Conservation (phyloP, 2,797 vertebrate genomes). For the Perodicticus potto region DNA sequence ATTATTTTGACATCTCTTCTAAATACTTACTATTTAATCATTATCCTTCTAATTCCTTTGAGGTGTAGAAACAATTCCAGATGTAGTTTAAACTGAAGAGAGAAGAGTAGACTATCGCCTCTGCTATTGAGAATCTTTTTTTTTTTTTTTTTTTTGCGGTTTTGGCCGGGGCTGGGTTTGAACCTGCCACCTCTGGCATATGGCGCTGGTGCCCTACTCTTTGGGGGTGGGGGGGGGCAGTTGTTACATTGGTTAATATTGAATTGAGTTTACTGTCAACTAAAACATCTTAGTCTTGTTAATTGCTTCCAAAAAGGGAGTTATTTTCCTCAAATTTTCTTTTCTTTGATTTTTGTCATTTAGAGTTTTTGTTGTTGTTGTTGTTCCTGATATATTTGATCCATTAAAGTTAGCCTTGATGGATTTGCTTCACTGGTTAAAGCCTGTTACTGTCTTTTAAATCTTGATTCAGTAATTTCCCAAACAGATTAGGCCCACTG, state of each 20-base stretch:
- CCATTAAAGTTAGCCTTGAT: background rate
- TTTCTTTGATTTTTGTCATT: conserved; percentile 29
- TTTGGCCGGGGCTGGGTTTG: too few relatives aligned
- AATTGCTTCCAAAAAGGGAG: background rate
- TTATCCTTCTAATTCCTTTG: background rate
- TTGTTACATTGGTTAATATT: conserved; percentile 35
- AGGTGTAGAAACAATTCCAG: conserved; percentile 28
- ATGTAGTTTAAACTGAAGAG: background rate
- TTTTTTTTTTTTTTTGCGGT: too few relatives aligned
- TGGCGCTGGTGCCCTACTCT: too few relatives aligned
- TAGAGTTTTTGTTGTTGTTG: background rate
- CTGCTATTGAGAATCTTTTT: background rate
- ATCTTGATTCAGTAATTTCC: conserved; percentile 3
- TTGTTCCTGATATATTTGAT: background rate
- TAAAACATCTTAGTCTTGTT: background rate
- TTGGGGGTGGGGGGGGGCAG: background rate
- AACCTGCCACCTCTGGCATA: too few relatives aligned
- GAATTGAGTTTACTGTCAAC: conserved; percentile 13
- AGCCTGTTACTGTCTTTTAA: background rate
- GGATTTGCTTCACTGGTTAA: conserved; percentile 39
- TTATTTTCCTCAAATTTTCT: conserved; percentile 6
- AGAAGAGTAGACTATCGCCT: background rate
- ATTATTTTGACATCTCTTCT: conserved; percentile 21
- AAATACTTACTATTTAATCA: background rate
- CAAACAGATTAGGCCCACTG: background rate